phyloP scores from a whole-genome alignment of 1,140 invertebrate species.

The Radopholus similis region DNA sequence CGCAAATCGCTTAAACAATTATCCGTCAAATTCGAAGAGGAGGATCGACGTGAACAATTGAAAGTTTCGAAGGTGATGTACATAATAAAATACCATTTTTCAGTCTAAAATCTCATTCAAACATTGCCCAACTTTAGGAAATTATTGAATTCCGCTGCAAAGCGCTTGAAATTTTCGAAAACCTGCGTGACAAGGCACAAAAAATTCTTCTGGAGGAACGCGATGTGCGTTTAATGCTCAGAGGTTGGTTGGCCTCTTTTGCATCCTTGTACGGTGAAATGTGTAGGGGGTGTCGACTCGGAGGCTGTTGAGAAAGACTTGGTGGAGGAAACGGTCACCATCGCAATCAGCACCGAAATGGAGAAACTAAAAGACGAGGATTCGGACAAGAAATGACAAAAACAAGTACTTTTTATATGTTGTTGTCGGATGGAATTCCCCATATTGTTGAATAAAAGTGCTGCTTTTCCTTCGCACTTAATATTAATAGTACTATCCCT shows the following conservation, averaged over 20 bases:
- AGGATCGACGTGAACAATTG: conserved; percentile 84
- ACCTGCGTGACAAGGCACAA: conserved; percentile 67
- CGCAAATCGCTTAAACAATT: conserved; percentile 98
- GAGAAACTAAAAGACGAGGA: conserved; percentile 39
- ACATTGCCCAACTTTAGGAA: conserved; percentile 64
- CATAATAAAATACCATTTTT: neutral
- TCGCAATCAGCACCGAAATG: conserved; percentile 49
- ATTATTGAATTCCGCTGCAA: conserved; percentile 85
- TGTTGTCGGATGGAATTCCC: neutral
- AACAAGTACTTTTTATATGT: conserved; percentile 1
- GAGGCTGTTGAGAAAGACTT: conserved; percentile 39
- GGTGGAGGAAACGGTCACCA: conserved; percentile 51
- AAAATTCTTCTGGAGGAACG: conserved; percentile 74
- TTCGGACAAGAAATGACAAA: neutral
- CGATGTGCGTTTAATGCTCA: conserved; percentile 74
- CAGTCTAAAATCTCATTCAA: neutral
- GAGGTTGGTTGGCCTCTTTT: conserved; percentile 64
- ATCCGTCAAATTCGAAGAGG: conserved; percentile 87
- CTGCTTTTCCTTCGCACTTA: neutral
- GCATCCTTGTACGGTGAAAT: neutral
- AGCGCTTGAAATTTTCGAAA: conserved; percentile 80
- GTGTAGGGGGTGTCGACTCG: conserved; percentile 34
- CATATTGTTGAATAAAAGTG: neutral
- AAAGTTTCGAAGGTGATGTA: conserved; percentile 76
- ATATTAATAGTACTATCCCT: too few species aligned